phyloP scores from a whole-genome alignment of 2,113 vertebrate genomes.

The Panthera uncia region DNA sequence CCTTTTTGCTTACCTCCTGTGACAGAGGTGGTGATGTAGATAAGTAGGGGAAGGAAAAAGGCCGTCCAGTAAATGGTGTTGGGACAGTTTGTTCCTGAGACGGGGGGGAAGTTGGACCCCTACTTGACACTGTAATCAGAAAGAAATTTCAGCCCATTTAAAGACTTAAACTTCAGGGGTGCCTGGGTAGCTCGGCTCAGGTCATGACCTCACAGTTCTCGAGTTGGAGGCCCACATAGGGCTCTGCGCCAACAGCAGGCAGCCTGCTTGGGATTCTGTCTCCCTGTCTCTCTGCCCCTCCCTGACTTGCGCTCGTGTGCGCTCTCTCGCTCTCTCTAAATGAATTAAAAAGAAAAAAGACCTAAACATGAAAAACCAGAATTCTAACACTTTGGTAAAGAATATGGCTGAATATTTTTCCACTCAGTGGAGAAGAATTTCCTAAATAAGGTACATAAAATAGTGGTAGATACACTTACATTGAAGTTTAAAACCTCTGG shows the following conservation, averaged over 20 bases:
- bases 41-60: not conserved
- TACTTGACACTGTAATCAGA: not conserved
- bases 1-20: not conserved
- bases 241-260: too few relatives aligned
- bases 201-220: too few relatives aligned
- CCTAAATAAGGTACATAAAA: not conserved
- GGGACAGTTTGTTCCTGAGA: not conserved
- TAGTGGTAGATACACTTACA: not conserved
- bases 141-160: not conserved
- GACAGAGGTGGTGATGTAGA: not conserved
- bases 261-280: too few relatives aligned
- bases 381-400: not conserved
- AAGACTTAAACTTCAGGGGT: not conserved
- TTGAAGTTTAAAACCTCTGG: constrained; percentile 3
- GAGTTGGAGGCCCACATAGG: too few relatives aligned
- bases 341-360: not conserved
- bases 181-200: too few relatives aligned
- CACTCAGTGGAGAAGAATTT: not conserved
- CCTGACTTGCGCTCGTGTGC: too few relatives aligned
- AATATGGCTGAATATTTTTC: not conserved
- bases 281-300: too few relatives aligned
- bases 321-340: too few relatives aligned
- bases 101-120: not conserved
- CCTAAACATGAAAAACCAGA: not conserved
- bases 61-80: not conserved